These are phyloP conservation scores for Phymastichus coffea DNA, from an alignment of 1,140 invertebrate genomes.

Conservation along the genomic window DNA sequence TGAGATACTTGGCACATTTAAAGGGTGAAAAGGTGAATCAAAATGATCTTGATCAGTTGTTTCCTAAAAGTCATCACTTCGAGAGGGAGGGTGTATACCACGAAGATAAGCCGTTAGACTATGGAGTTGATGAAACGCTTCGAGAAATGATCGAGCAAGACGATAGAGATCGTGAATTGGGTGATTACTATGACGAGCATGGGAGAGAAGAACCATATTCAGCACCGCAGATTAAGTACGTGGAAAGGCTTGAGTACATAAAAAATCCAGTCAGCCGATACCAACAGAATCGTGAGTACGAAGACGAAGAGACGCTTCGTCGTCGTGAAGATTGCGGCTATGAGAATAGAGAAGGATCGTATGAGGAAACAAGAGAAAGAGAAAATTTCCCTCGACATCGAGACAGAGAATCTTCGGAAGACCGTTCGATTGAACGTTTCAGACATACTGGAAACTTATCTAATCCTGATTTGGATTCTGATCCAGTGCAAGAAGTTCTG, in stretches of 20 bases:
- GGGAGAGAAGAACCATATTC: background rate
- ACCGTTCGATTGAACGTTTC: too few relatives aligned
- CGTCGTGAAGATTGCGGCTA: background rate
- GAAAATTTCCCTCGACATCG: too few relatives aligned
- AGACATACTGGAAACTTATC: background rate
- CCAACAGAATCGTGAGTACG: too few relatives aligned
- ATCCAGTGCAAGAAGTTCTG: conserved; percentile 15
- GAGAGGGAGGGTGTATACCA: too few relatives aligned
- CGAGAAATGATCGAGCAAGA: background rate
- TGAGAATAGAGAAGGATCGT: background rate
- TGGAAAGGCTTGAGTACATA: background rate
- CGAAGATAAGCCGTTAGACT: background rate
- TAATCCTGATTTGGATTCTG: background rate
- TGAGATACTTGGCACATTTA: background rate
- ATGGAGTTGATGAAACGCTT: background rate
- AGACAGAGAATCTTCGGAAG: too few relatives aligned
- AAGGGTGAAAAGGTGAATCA: background rate
- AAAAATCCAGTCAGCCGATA: background rate
- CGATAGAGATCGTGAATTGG: background rate
- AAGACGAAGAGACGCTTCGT: background rate
- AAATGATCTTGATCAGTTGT: background rate
- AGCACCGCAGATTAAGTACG: background rate
- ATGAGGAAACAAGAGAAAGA: background rate
- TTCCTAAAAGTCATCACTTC: too few relatives aligned
- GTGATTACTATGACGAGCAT: background rate